Base-by-base conservation (phyloP, 1,140 invertebrate genomes). In the Sycophila sp. region DNA sequence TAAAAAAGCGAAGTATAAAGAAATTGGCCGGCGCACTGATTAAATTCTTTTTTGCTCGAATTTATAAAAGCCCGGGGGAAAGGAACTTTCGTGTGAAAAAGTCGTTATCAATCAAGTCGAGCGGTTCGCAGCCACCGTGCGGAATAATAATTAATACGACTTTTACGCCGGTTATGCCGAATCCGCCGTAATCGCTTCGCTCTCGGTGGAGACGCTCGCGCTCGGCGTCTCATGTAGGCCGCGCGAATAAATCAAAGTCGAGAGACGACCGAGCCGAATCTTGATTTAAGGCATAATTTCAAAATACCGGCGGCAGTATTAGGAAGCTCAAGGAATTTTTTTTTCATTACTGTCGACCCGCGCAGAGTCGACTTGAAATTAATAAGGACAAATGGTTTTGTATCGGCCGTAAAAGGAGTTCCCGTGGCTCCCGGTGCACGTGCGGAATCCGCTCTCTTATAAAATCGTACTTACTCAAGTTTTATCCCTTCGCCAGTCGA, bases 181-280 rank as follows among this genome's bases (percentile, higher is more conserved):
- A 55, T 55, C 28, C 28, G 30, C 26, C 49, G 64, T 38, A 28
- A 67, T 45, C 36, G 13, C n/a, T 55, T 15, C 38, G 60, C 15
- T 28, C n/a, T 32, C 6, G 59, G 59, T 47, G 45, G 24, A 40
- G 7, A 55, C 13, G 24, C 45, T 47, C 42, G 19, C 19, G 17
- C 40, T n/a, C 28, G 11, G 32, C 53, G 32, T 22, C 30, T 47
- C n/a, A 66, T 36, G 1, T 15, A n/a, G 19, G 40, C 17, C 38
- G 10, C 13, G 4, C 42, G 22, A 67, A 67, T 67, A 67, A 67
- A 58, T 67, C 55, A 67, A n/a, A 47, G 34, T 10, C 19, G 32
- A 68, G 49, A 40, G 55, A 38, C 42, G 30, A 68, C 42, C 40
- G 56, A 51, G 60, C 51, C 66, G 66, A 60, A 60, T 60, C 19